A percentile compares a stretch with the other conserved stretches of the same genome.
Conservation (phyloP, 2,797 vertebrate genomes). For the Alcedo atthis region DNA sequence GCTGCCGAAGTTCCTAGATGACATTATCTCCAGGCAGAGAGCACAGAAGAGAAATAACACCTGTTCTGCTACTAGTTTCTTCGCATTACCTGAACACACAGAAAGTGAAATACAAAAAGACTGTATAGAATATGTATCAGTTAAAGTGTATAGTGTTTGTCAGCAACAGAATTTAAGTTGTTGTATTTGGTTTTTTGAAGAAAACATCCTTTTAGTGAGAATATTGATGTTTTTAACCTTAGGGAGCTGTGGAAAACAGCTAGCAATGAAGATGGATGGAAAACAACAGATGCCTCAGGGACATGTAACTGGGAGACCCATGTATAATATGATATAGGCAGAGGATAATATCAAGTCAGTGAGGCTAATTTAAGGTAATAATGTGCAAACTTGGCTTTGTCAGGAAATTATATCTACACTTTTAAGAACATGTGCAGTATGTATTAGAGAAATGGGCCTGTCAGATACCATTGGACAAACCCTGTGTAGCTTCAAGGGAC, state of each 20-base stretch:
- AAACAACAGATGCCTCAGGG: not conserved
- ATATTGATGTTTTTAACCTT: not conserved
- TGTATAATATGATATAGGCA: not conserved
- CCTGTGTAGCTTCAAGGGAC: not conserved
- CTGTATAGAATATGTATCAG: not conserved
- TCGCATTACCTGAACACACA: not conserved
- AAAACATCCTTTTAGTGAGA: not conserved
- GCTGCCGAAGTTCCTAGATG: not conserved
- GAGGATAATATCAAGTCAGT: not conserved
- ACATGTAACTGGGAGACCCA: not conserved
- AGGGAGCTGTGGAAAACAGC: not conserved
- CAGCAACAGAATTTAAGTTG: not conserved
- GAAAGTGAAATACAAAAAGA: not conserved
- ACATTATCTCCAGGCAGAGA: not conserved
- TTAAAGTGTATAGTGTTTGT: not conserved
- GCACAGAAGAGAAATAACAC: not conserved
- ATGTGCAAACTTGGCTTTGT: not conserved
- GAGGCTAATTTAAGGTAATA: not conserved
- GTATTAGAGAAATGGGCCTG: slow-evolving; percentile 45
- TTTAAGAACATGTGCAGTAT: not conserved
- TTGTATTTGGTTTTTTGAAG: not conserved
- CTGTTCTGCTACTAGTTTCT: not conserved
- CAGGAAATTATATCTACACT: not conserved
- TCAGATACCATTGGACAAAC: slow-evolving; percentile 13
- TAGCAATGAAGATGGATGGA: not conserved